phyloP scores from a whole-genome alignment of 2,797 vertebrate genomes.

The Aphelocoma californica region DNA sequence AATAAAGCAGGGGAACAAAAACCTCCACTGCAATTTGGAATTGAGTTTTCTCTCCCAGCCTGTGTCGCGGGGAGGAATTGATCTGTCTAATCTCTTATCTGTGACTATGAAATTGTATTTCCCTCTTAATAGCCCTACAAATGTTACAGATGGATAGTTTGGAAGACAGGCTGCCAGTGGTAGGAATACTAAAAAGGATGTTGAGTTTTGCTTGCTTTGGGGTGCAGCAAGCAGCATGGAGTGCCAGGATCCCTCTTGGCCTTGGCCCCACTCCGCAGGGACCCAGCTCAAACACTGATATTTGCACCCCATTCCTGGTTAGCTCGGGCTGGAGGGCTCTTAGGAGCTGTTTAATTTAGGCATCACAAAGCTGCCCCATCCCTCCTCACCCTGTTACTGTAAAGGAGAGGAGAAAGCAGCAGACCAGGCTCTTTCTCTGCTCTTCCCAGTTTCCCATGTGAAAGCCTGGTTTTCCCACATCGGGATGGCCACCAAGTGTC shows the following conservation, averaged over 20 bases:
- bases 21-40: constrained; percentile 5
- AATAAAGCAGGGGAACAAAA: constrained; percentile 9
- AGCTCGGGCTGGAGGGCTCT: not conserved
- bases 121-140: constrained; percentile 69
- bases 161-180: not conserved
- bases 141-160: constrained; percentile 63
- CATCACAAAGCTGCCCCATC: not conserved
- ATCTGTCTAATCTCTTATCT: constrained; percentile 72
- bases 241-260: not conserved
- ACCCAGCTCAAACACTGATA: fast-evolving
- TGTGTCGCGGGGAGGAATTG: constrained; percentile 22
- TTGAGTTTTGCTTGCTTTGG: not conserved
- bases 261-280: not conserved
- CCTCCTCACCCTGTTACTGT: not conserved
- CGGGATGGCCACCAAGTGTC: not conserved
- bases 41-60: not conserved
- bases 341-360: not conserved
- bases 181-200: constrained; percentile 13
- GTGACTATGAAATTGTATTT: constrained; percentile 75
- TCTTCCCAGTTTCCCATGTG: not conserved
- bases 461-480: not conserved
- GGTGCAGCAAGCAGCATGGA: not conserved
- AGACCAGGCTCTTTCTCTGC: not conserved
- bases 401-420: not conserved
- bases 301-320: not conserved